Evolutionary conservation across 2,888 invertebrate species (phyloP).

Genomic region (Nephrotoma appendiculata): DNA sequence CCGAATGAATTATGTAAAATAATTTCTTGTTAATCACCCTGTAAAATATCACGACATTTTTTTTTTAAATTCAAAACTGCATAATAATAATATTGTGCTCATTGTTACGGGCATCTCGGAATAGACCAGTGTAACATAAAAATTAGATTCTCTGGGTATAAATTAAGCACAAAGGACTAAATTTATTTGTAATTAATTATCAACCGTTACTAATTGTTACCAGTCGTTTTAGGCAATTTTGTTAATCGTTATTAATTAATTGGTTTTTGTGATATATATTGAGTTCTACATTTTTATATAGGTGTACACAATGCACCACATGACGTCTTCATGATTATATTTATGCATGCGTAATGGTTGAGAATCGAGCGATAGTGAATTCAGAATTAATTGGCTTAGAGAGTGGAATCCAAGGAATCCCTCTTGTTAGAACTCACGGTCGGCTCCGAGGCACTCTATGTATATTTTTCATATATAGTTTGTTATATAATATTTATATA

Average conservation of each 20-base stretch:
- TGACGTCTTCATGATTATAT: too few species aligned
- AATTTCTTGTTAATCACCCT: not conserved
- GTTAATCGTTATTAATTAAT: not conserved
- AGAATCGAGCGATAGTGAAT: not conserved
- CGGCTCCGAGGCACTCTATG: not conserved
- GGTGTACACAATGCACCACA: too few species aligned
- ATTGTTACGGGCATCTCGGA: not conserved
- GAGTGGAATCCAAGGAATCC: not conserved
- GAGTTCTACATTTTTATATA: not conserved
- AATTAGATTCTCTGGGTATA: not conserved
- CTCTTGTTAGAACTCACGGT: not conserved
- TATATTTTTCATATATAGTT: not conserved
- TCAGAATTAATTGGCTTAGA: not conserved
- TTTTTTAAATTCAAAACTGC: not conserved
- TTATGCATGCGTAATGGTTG: not conserved
- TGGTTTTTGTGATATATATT: not conserved
- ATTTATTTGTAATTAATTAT: not conserved
- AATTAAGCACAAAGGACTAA: not conserved
- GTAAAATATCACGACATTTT: not conserved
- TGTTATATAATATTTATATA: not conserved
- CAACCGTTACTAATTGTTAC: not conserved
- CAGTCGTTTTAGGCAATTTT: not conserved
- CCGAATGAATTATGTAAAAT: not conserved
- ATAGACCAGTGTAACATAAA: not conserved
- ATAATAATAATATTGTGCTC: not conserved